These are phyloP conservation scores for Danionella cerebrum DNA, from an alignment of 2,113 vertebrate genomes.

Conservation along the genomic window DNA sequence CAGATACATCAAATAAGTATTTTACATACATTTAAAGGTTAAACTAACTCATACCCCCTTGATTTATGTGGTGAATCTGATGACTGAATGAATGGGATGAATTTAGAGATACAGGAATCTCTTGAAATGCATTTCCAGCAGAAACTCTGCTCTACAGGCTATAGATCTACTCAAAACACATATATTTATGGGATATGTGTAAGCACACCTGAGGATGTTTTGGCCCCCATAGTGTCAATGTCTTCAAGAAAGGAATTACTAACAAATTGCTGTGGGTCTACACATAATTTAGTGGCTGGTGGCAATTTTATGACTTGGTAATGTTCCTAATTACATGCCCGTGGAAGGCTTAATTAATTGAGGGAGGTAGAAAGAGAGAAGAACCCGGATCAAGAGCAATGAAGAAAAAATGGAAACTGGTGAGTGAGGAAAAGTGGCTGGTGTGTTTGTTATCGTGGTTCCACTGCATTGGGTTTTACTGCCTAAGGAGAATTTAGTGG, in stretches of 20 bases:
- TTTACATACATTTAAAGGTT: not conserved
- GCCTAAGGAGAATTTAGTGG: constrained; percentile 99
- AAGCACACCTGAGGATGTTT: constrained; percentile 84
- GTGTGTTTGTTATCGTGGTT: constrained; percentile 98
- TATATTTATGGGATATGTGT: no score
- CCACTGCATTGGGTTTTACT: constrained; percentile 99
- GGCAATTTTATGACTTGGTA: constrained; percentile 99
- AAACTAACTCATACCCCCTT: not conserved
- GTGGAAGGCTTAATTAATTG: constrained; percentile 99
- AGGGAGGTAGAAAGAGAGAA: constrained; percentile 81
- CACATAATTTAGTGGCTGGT: constrained; percentile 98
- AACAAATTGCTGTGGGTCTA: constrained; percentile 98
- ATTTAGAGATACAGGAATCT: no score
- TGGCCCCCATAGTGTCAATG: constrained; percentile 89
- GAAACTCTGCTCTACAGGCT: not conserved
- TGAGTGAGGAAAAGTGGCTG: constrained; percentile 55
- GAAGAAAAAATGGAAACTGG: constrained; percentile 35
- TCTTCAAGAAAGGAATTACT: constrained; percentile 93
- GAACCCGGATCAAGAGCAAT: constrained; percentile 37
- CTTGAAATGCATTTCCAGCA: not conserved
- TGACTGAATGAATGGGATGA: not conserved
- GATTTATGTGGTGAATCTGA: not conserved
- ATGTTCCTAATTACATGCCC: constrained; percentile 99
- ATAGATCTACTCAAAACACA: constrained; percentile 57
- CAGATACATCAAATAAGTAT: constrained; percentile 10